Conservation (phyloP, 1,140 invertebrate species). For the Hycleus cichorii region DNA sequence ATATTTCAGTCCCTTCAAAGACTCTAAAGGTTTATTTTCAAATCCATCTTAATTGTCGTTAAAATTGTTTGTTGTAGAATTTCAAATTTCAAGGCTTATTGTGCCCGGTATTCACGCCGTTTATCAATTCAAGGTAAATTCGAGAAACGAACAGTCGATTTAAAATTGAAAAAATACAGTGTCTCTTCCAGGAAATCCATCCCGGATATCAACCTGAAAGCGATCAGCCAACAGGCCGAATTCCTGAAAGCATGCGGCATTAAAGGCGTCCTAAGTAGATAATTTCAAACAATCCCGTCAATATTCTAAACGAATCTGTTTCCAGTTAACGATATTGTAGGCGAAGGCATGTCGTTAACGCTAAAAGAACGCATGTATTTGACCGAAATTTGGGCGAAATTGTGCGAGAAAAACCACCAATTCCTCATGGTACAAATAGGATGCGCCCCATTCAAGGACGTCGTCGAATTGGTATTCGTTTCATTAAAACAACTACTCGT, state of each 20-base stretch:
- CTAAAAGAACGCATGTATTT: slow-evolving; percentile 60
- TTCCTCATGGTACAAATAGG: slow-evolving; percentile 72
- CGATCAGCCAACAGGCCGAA: slow-evolving; percentile 55
- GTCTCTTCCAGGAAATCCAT: background rate
- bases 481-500: background rate
- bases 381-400: slow-evolving; percentile 58
- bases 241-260: slow-evolving; percentile 52
- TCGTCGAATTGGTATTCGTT: slow-evolving; percentile 55
- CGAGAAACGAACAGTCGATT: background rate
- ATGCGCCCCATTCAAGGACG: slow-evolving; percentile 60
- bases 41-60: background rate
- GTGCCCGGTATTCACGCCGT: slow-evolving; percentile 34
- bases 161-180: slow-evolving; percentile 16
- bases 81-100: slow-evolving; percentile 34
- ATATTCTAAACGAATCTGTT: background rate
- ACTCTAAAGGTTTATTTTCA: slow-evolving; percentile 8
- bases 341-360: slow-evolving; percentile 65
- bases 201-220: slow-evolving; percentile 46
- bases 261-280: slow-evolving; percentile 56
- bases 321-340: slow-evolving; percentile 69
- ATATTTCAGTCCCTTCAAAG: slow-evolving; percentile 16
- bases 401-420: slow-evolving; percentile 47
- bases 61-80: slow-evolving; percentile 22
- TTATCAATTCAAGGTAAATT: slow-evolving; percentile 23
- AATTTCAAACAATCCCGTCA: background rate